A percentile compares a stretch with the other conserved stretches of the same genome.
Conservation (phyloP, 1,140 invertebrate species). For the Dolichoris vasculosae region DNA sequence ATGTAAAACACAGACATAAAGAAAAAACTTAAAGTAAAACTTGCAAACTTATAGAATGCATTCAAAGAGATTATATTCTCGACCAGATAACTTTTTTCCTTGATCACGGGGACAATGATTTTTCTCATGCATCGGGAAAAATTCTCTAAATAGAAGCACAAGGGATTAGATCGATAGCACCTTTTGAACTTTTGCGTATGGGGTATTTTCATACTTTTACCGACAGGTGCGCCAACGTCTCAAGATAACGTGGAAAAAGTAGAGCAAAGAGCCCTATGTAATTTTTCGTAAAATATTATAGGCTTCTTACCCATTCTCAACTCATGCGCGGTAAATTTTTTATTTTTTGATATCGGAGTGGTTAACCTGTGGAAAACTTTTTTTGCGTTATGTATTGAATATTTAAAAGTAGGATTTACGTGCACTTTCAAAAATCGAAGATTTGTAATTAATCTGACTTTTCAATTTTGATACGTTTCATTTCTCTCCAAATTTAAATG, state of each 20-base stretch:
- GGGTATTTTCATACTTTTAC: no score
- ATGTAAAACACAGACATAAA: conserved; percentile 50
- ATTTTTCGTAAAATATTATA: conserved; percentile 7
- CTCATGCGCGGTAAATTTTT: neutral
- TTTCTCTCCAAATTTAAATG: no score
- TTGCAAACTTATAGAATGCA: conserved; percentile 66
- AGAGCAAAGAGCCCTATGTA: neutral
- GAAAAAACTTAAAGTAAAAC: conserved; percentile 59
- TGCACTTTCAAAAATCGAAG: no score
- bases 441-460: no score
- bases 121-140: conserved; percentile 1
- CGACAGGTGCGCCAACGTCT: neutral
- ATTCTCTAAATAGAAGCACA: neutral
- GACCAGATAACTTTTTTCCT: conserved; percentile 15
- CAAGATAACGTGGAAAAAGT: neutral
- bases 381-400: neutral
- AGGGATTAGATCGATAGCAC: conserved; percentile 10
- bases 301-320: neutral
- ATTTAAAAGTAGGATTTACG: neutral
- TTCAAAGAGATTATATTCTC: conserved; percentile 58
- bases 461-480: no score
- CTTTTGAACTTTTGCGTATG: neutral
- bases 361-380: neutral
- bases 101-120: conserved; percentile 37
- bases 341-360: neutral